These are phyloP conservation scores for Melolontha melolontha DNA, from an alignment of 2,888 invertebrate species.

Conservation along the genomic window DNA sequence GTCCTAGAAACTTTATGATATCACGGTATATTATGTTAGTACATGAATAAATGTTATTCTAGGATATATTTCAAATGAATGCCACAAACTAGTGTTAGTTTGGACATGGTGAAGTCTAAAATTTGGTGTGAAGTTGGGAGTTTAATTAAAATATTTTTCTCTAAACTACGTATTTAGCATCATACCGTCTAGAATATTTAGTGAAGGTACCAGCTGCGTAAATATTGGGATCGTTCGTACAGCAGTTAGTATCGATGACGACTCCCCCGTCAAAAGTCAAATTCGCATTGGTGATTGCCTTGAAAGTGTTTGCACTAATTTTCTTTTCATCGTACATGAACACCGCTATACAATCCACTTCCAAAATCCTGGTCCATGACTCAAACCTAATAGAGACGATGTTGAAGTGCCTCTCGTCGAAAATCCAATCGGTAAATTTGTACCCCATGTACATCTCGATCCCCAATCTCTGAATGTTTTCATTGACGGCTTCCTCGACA, in stretches of 20 bases:
- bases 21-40: too few species aligned
- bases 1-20: too few species aligned
- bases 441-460: constrained; percentile 68
- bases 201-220: constrained; percentile 76
- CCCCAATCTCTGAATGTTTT: constrained; percentile 57
- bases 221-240: constrained; percentile 75
- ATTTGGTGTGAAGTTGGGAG: too few species aligned
- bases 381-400: constrained; percentile 67
- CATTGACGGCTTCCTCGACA: constrained; percentile 68
- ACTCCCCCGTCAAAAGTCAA: constrained; percentile 74
- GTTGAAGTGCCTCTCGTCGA: constrained; percentile 37
- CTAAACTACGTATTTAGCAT: background rate
- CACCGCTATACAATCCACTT: constrained; percentile 69
- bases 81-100: too few species aligned
- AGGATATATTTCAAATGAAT: too few species aligned
- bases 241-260: constrained; percentile 72
- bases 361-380: constrained; percentile 64
- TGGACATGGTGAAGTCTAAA: too few species aligned
- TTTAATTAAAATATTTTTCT: too few species aligned
- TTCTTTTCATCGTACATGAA: constrained; percentile 71
- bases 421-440: constrained; percentile 70
- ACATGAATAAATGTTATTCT: too few species aligned
- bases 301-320: constrained; percentile 62
- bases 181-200: constrained; percentile 69
- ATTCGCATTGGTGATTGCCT: constrained; percentile 69